Evolutionary conservation across 2,797 vertebrate species (phyloP).

Genomic region (Cyclura pinguis): DNA sequence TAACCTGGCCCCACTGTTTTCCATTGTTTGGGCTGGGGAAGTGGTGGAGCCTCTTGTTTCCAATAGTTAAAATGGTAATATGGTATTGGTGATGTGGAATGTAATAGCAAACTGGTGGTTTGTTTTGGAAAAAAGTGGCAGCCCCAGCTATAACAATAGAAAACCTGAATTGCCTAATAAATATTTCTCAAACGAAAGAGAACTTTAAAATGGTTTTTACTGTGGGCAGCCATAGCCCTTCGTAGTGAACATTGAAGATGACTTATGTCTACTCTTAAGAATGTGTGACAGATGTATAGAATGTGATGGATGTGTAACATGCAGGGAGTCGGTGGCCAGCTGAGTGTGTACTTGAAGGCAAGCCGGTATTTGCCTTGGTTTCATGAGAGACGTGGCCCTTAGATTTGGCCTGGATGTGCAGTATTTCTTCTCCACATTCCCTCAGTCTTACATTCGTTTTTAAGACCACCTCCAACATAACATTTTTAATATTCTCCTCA

Average conservation of each 20-base stretch:
- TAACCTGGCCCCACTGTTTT: not conserved
- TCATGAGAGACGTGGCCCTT: not conserved
- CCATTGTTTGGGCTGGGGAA: not conserved
- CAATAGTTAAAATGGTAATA: not conserved
- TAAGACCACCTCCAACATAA: not conserved
- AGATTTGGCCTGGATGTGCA: not conserved
- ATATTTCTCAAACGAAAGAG: not conserved
- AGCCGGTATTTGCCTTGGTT: not conserved
- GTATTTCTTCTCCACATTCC: not conserved
- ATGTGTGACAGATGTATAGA: not conserved
- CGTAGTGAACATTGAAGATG: not conserved
- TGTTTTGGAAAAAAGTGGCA: not conserved
- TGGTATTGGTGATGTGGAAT: not conserved
- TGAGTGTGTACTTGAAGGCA: not conserved
- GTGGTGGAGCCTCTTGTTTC: not conserved
- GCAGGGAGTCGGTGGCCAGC: not conserved
- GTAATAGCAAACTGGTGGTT: not conserved
- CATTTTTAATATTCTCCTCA: not conserved
- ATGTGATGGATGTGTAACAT: not conserved
- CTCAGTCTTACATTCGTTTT: not conserved
- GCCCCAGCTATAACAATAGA: not conserved
- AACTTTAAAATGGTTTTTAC: not conserved
- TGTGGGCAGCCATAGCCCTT: not conserved
- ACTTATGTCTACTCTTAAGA: not conserved
- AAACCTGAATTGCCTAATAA: not conserved